phyloP scores from a whole-genome alignment of 2,888 invertebrate genomes.

The Aspidapion aeneum region DNA sequence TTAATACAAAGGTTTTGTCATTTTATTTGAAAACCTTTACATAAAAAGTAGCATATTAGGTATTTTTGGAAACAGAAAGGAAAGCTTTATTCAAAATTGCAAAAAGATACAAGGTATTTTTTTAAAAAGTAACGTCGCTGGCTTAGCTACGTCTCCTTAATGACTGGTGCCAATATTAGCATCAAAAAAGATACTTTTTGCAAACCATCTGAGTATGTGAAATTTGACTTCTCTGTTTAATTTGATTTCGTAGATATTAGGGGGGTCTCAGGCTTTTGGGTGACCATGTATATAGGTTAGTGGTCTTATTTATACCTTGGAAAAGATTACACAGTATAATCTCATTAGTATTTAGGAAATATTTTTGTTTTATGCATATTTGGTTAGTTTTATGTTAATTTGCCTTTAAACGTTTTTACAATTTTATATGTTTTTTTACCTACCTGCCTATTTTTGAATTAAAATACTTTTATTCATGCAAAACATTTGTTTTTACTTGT shows the following conservation, averaged over 20 bases:
- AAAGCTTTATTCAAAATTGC: neutral
- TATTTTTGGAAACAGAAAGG: neutral
- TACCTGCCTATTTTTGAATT: no score
- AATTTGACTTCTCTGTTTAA: neutral
- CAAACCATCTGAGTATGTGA: neutral
- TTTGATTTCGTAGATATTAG: neutral
- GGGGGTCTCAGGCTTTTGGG: neutral
- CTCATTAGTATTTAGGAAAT: no score
- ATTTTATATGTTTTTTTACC: no score
- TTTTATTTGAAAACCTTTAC: neutral
- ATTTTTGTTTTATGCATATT: no score
- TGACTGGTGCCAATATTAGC: neutral
- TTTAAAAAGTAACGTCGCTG: neutral
- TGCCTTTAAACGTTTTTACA: no score
- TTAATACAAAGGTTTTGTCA: neutral
- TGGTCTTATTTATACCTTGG: no score
- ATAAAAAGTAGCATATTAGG: neutral
- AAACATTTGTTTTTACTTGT: no score
- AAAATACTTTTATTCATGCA: no score
- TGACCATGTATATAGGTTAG: neutral
- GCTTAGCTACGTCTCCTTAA: neutral
- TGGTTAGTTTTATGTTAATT: no score
- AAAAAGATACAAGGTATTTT: neutral
- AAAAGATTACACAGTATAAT: no score
- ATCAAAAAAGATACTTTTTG: neutral